Percentiles rank a stretch among this genome's conserved stretches.
Conservation (phyloP, 2,797 vertebrate species). For the Macroramphosus scolopax region DNA sequence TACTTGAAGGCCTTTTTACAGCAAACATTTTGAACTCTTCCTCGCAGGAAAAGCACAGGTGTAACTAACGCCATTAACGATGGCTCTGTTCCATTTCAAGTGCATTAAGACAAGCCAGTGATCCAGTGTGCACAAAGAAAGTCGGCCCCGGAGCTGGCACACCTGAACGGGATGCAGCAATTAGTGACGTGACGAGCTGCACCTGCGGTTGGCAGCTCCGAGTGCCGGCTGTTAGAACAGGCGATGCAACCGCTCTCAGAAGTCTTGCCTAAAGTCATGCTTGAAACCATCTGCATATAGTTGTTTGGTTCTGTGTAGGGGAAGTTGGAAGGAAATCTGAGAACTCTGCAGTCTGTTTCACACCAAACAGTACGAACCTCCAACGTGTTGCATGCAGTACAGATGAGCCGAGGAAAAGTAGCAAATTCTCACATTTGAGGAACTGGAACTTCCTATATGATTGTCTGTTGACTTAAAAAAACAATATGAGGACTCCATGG, state of each 20-base stretch:
- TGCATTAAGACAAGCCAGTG: conserved; percentile 1
- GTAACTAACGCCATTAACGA: conserved; percentile 24
- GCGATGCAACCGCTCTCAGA: conserved; percentile 23
- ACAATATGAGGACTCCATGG: too few relatives aligned
- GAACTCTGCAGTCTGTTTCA: too few relatives aligned
- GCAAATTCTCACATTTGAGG: too few relatives aligned
- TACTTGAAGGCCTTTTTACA: conserved; percentile 1
- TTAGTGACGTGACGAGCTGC: conserved; percentile 33
- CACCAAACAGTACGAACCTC: too few relatives aligned
- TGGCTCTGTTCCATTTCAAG: conserved; percentile 12
- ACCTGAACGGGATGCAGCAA: conserved; percentile 13
- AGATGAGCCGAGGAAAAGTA: too few relatives aligned
- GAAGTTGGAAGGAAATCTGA: conserved; percentile 8
- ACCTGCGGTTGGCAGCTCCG: conserved; percentile 31
- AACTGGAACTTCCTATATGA: too few relatives aligned
- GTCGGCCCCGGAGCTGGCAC: not conserved
- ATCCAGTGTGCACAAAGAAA: conserved; percentile 1
- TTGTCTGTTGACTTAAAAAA: too few relatives aligned
- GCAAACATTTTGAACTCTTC: conserved; percentile 8
- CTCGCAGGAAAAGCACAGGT: conserved; percentile 6
- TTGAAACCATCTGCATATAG: conserved; percentile 11
- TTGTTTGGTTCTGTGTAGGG: conserved; percentile 1
- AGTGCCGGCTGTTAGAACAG: conserved; percentile 16
- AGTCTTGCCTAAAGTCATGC: not conserved
- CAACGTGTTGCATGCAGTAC: too few relatives aligned